Evolutionary conservation across 2,797 vertebrate species (phyloP).

Genomic region (Pseudochirops corinnae): DNA sequence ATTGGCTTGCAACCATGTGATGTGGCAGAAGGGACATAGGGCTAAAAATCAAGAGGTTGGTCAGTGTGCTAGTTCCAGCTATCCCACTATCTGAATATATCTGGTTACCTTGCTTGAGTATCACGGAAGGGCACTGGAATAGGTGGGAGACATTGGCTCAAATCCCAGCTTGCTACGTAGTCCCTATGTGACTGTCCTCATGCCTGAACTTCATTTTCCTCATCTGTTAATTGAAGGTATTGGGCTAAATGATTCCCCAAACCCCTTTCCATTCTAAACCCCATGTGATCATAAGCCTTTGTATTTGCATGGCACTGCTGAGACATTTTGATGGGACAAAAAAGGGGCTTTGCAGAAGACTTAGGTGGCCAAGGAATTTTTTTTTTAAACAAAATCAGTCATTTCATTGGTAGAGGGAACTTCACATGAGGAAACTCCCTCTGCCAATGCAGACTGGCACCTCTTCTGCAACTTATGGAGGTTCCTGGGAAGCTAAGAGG

Average conservation of each 20-base stretch:
- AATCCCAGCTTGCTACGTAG: background rate
- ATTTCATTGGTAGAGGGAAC: background rate
- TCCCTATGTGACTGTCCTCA: background rate
- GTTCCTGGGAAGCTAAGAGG: background rate
- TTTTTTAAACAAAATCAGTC: background rate
- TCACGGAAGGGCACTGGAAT: background rate
- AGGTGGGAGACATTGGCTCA: background rate
- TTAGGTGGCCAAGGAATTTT: background rate
- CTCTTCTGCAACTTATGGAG: background rate
- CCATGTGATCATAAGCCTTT: background rate
- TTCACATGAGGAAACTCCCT: background rate
- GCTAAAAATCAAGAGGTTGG: background rate
- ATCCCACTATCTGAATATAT: background rate
- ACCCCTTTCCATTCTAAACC: background rate
- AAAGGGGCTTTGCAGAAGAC: background rate
- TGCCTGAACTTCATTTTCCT: background rate
- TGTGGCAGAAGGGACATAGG: background rate
- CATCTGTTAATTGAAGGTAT: background rate
- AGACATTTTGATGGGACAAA: background rate
- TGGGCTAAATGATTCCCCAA: background rate
- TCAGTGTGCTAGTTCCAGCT: background rate
- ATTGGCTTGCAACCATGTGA: background rate
- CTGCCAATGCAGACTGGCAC: background rate
- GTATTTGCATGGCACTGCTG: background rate
- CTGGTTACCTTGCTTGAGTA: background rate